Conservation (phyloP, 2,797 vertebrate species). For the Leuciscus waleckii region DNA sequence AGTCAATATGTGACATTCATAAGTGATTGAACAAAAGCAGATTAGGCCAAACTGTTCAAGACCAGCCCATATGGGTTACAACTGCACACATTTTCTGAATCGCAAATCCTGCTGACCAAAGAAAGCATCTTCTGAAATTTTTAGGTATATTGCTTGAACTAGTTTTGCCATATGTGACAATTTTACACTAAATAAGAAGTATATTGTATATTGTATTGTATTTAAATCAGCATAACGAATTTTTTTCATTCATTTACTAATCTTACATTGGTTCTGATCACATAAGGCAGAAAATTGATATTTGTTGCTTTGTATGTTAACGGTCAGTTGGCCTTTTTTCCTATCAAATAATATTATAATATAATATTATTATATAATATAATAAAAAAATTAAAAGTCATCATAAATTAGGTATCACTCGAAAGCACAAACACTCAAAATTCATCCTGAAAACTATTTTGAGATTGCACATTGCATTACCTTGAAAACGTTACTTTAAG, state of each 20-base stretch:
- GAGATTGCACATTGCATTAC: no score
- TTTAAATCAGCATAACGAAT: no score
- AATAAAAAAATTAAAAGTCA: no score
- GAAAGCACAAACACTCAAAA: no score
- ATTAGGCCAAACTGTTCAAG: slow-evolving; percentile 18
- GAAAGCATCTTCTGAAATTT: slow-evolving; percentile 29
- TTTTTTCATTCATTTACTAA: neutral
- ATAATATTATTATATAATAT: no score
- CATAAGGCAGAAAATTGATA: neutral
- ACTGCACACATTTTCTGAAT: slow-evolving; percentile 54
- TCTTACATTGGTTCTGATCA: neutral
- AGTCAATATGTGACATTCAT: slow-evolving; percentile 12
- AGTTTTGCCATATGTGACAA: neutral
- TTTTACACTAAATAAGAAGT: slow-evolving; percentile 30
- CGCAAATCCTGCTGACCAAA: slow-evolving; percentile 47
- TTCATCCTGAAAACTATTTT: no score
- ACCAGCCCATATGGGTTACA: slow-evolving; percentile 52
- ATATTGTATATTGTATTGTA: neutral
- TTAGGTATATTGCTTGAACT: slow-evolving; percentile 15
- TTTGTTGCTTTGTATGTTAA: neutral
- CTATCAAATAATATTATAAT: no score
- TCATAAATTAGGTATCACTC: no score
- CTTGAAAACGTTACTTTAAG: no score
- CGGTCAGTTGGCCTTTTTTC: no score
- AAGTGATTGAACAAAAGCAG: slow-evolving; percentile 42